These are phyloP conservation scores for Eucriotettix oculatus DNA, from an alignment of 2,888 invertebrate species.

Conservation along the genomic window DNA sequence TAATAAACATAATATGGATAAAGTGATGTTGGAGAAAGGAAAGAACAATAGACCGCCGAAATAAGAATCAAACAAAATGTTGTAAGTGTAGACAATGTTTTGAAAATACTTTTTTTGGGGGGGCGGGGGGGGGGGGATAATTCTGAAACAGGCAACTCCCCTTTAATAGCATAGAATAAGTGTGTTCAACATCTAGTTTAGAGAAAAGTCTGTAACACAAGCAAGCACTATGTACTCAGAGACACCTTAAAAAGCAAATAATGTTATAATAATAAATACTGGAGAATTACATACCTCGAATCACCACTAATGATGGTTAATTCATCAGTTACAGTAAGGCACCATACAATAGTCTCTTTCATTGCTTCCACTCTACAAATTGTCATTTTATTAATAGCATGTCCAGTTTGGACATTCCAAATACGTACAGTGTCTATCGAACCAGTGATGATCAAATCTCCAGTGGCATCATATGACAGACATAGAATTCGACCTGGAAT, in stretches of 20 bases:
- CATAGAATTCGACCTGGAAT: constrained; percentile 54
- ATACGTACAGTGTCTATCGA: constrained; percentile 68
- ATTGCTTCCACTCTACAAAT: constrained; percentile 44
- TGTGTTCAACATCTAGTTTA: too few relatives aligned
- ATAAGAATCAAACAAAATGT: not conserved
- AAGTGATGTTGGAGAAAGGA: not conserved
- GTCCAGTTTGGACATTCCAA: constrained; percentile 72
- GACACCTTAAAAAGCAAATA: not conserved
- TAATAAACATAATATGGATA: not conserved
- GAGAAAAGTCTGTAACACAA: too few relatives aligned
- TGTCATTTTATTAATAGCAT: constrained; percentile 67
- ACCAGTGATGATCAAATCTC: constrained; percentile 57
- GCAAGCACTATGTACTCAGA: too few relatives aligned
- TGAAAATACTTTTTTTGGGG: too few relatives aligned
- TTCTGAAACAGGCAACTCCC: too few relatives aligned
- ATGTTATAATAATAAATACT: not conserved
- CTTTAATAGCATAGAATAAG: too few relatives aligned
- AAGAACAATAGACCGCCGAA: not conserved
- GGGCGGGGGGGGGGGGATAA: too few relatives aligned
- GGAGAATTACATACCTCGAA: constrained; percentile 27
- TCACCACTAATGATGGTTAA: constrained; percentile 78
- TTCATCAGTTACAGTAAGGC: constrained; percentile 61
- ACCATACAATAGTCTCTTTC: constrained; percentile 71
- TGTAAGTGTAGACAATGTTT: not conserved
- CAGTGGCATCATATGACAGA: constrained; percentile 64